These are phyloP conservation scores for Nylanderia fulva DNA, from an alignment of 1,140 invertebrate genomes.

Conservation along the genomic window DNA sequence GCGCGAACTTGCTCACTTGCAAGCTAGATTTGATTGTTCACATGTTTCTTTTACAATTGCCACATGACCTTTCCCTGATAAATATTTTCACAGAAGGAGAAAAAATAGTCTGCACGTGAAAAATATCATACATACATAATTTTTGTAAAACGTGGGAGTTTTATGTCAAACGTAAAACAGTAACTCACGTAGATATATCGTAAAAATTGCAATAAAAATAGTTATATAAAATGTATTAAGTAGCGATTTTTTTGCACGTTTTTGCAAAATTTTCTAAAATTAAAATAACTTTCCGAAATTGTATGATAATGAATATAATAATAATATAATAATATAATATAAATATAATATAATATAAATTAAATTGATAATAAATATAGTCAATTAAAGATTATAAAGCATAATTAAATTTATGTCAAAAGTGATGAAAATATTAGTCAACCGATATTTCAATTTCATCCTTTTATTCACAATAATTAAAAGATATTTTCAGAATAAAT, in stretches of 20 bases:
- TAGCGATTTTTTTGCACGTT: neutral
- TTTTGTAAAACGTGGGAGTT: neutral
- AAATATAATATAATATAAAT: too few relatives aligned
- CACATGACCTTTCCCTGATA: neutral
- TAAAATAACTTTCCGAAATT: too few relatives aligned
- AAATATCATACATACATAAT: neutral
- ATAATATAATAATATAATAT: too few relatives aligned
- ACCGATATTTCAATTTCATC: neutral
- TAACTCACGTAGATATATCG: neutral
- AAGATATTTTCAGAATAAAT: neutral
- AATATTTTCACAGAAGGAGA: neutral
- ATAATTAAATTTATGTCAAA: neutral
- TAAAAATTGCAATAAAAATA: neutral
- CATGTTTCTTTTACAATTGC: neutral
- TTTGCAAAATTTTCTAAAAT: neutral
- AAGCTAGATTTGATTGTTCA: neutral
- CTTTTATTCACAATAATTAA: neutral
- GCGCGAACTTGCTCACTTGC: neutral
- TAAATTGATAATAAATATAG: too few relatives aligned
- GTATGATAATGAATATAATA: too few relatives aligned
- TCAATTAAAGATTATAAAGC: too few relatives aligned
- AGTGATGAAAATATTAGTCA: neutral
- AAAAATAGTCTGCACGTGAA: neutral
- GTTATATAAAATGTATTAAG: neutral
- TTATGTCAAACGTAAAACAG: neutral